Conservation (phyloP, 2,888 invertebrate species). For the Drosophila heteroneura region DNA sequence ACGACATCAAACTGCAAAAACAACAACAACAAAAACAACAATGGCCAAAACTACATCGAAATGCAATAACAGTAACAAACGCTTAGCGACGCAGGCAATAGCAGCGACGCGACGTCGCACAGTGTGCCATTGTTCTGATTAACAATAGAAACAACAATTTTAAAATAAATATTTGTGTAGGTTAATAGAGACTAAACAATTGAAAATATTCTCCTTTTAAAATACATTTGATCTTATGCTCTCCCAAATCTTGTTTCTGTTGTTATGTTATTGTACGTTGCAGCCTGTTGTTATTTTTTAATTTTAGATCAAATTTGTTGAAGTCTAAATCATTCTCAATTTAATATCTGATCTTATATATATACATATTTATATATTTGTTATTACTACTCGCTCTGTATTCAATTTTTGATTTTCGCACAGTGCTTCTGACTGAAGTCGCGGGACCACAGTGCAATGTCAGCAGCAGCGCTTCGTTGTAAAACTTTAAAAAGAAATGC, state of each 20-base stretch:
- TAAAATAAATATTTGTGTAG: background rate
- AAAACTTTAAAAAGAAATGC: slow-evolving; percentile 30
- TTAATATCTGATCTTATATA: background rate
- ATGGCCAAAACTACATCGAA: slow-evolving; percentile 14
- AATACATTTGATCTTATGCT: background rate
- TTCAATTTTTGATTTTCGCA: background rate
- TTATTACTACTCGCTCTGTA: background rate
- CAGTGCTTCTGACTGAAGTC: background rate
- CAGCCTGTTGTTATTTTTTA: background rate
- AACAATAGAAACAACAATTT: background rate
- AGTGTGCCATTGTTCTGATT: slow-evolving; percentile 2
- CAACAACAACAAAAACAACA: slow-evolving; percentile 21
- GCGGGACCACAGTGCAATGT: slow-evolving; percentile 4
- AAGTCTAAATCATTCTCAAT: background rate
- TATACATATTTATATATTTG: background rate
- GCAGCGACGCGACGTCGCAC: slow-evolving; percentile 9
- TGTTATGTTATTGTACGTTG: background rate
- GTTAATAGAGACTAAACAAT: background rate
- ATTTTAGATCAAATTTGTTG: background rate
- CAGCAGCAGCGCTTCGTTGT: slow-evolving; percentile 7
- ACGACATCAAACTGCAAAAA: slow-evolving; percentile 26
- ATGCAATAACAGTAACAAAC: slow-evolving; percentile 40
- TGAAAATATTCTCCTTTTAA: background rate
- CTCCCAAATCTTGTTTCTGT: background rate
- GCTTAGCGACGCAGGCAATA: slow-evolving; percentile 21